Evolutionary conservation across 2,797 vertebrate species (phyloP).

Genomic region (Tragelaphus oryx): DNA sequence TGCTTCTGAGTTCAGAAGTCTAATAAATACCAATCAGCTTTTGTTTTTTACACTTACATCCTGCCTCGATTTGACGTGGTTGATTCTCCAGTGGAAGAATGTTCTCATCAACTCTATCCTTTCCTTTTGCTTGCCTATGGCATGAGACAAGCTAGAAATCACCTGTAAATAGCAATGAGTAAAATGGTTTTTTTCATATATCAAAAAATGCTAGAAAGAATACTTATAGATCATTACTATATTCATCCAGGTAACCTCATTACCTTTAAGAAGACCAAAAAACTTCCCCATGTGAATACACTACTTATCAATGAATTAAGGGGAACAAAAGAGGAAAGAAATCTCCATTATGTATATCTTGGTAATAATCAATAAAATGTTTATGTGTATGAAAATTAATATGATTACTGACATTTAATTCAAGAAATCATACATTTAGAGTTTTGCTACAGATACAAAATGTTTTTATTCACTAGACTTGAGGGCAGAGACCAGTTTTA

Average conservation of each 20-base stretch:
- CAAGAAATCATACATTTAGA: neutral
- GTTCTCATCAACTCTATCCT: conserved; percentile 89
- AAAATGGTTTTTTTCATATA: neutral
- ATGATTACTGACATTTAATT: neutral
- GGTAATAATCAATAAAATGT: neutral
- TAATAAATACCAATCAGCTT: neutral
- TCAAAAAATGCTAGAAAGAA: neutral
- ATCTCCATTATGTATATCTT: neutral
- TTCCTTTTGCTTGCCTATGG: conserved; percentile 90
- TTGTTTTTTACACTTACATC: conserved; percentile 82
- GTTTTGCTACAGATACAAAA: neutral
- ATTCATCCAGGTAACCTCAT: neutral
- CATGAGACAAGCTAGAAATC: conserved; percentile 88
- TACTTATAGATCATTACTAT: neutral
- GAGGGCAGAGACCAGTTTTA: neutral
- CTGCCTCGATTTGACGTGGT: conserved; percentile 85
- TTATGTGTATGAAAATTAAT: conserved; percentile 17
- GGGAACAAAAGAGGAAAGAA: neutral
- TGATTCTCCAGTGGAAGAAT: conserved; percentile 91
- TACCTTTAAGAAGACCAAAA: neutral
- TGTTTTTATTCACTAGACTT: neutral
- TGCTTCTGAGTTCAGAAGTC: conserved; percentile 26
- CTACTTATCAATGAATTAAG: neutral
- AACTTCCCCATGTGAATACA: neutral
- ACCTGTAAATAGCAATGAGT: conserved; percentile 82